phyloP scores from a whole-genome alignment of 2,113 vertebrate species.

The Sula dactylatra region DNA sequence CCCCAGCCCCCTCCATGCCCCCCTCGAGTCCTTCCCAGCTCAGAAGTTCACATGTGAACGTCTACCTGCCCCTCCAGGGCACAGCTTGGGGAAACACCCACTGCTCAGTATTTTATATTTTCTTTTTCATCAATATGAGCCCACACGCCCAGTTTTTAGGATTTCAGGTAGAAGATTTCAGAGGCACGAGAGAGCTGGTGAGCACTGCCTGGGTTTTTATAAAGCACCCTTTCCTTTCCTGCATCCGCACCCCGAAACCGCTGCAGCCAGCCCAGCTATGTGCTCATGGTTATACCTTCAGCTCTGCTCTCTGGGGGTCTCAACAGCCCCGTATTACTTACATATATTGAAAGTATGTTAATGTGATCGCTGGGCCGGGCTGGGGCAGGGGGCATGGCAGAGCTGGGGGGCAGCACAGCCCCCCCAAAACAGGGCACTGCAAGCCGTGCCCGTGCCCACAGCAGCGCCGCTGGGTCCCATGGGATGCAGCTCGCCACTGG shows the following conservation, averaged over 20 bases:
- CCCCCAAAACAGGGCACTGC: background rate
- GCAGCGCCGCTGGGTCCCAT: background rate
- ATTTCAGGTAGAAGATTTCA: background rate
- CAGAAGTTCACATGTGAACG: background rate
- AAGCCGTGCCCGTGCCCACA: background rate
- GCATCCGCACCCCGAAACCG: background rate
- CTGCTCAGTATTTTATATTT: background rate
- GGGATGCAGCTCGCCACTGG: background rate
- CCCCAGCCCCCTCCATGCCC: background rate
- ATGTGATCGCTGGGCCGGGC: background rate
- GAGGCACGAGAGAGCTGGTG: background rate
- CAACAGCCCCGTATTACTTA: background rate
- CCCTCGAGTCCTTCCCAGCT: background rate
- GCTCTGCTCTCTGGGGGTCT: background rate
- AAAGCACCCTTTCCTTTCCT: background rate
- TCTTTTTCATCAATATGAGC: fast-evolving
- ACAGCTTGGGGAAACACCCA: background rate
- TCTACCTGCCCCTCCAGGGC: background rate
- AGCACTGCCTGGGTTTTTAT: background rate
- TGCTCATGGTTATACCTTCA: background rate
- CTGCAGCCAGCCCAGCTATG: background rate
- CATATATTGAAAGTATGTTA: fast-evolving
- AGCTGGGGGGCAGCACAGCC: background rate
- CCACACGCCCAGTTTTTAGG: fast-evolving
- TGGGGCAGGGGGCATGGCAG: background rate